A percentile compares a stretch with the other conserved stretches of the same genome.
Conservation (phyloP, 1,140 invertebrate species). For the Drosophila truncata region DNA sequence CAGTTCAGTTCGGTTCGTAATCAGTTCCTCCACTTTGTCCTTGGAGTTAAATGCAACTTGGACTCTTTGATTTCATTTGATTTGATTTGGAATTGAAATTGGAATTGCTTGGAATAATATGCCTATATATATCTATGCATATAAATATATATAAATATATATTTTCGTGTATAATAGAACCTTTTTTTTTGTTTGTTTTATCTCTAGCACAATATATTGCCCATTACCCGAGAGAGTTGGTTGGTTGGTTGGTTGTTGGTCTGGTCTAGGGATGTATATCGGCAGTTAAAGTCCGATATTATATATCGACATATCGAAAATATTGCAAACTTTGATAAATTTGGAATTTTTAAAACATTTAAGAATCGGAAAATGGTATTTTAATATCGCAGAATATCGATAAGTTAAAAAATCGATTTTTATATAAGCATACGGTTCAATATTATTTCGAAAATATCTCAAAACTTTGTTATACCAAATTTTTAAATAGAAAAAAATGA, state of each 20-base stretch:
- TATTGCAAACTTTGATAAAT: background rate
- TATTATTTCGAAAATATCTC: background rate
- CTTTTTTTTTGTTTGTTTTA: slow-evolving; percentile 13
- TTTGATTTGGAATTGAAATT: slow-evolving; percentile 34
- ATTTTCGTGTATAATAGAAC: slow-evolving; percentile 48
- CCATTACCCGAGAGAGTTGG: slow-evolving; percentile 41
- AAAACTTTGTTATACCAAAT: background rate
- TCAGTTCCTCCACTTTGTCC: slow-evolving; percentile 25
- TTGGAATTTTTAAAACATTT: background rate
- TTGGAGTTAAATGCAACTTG: slow-evolving; percentile 46
- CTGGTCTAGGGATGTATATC: slow-evolving; percentile 5
- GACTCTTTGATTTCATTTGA: slow-evolving; percentile 26
- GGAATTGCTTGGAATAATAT: slow-evolving; percentile 26
- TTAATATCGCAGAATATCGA: too few species aligned
- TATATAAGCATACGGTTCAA: too few species aligned
- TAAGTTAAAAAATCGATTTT: too few species aligned
- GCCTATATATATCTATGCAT: slow-evolving; percentile 39
- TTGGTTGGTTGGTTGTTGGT: slow-evolving; percentile 20
- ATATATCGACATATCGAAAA: background rate
- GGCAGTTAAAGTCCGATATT: background rate
- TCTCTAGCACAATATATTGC: slow-evolving; percentile 47
- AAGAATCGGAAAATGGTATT: background rate
- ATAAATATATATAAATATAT: slow-evolving; percentile 31
- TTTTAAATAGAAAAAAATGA: background rate
- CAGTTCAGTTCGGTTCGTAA: slow-evolving; percentile 14